phyloP scores from a whole-genome alignment of 1,140 invertebrate species.

The Campoletis sonorensis region DNA sequence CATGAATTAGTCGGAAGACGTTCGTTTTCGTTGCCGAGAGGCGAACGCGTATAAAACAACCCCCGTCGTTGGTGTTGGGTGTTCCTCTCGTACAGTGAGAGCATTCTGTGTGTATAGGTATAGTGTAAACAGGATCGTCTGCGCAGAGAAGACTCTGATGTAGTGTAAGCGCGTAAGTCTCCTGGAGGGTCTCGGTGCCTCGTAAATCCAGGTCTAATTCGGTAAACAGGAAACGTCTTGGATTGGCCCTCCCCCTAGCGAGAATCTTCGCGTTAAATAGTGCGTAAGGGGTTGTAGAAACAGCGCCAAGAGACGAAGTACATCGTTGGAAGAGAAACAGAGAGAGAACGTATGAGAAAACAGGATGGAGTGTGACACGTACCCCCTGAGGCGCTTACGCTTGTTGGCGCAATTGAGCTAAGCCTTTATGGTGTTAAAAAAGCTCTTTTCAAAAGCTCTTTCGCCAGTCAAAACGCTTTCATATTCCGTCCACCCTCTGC shows the following conservation, averaged over 20 bases:
- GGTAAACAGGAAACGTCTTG: slow-evolving; percentile 56
- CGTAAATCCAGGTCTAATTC: slow-evolving; percentile 56
- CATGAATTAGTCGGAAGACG: slow-evolving; percentile 45
- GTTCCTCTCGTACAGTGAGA: slow-evolving; percentile 13
- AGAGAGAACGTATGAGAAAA: slow-evolving; percentile 1
- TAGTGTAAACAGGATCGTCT: slow-evolving; percentile 6
- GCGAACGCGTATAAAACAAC: slow-evolving; percentile 38
- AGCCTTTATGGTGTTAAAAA: slow-evolving; percentile 49
- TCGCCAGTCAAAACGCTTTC: slow-evolving; percentile 4
- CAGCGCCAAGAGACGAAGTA: slow-evolving; percentile 40
- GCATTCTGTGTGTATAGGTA: slow-evolving; percentile 18
- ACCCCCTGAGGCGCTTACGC: slow-evolving; percentile 50
- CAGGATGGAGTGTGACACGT: slow-evolving; percentile 15
- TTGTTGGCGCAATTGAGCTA: slow-evolving; percentile 55
- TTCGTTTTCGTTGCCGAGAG: slow-evolving; percentile 27
- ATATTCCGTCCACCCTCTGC: slow-evolving; percentile 24
- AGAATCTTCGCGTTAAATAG: slow-evolving; percentile 55
- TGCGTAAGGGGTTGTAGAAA: slow-evolving; percentile 55
- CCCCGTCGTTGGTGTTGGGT: slow-evolving; percentile 13
- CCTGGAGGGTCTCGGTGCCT: slow-evolving; percentile 39
- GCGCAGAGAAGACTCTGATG: not conserved
- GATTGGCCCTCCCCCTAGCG: slow-evolving; percentile 36
- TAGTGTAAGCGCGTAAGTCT: slow-evolving; percentile 36
- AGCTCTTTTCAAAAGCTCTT: slow-evolving; percentile 22
- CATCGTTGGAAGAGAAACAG: not conserved